Conservation (phyloP, 2,888 invertebrate genomes). For the Polydrusus cervinus region DNA sequence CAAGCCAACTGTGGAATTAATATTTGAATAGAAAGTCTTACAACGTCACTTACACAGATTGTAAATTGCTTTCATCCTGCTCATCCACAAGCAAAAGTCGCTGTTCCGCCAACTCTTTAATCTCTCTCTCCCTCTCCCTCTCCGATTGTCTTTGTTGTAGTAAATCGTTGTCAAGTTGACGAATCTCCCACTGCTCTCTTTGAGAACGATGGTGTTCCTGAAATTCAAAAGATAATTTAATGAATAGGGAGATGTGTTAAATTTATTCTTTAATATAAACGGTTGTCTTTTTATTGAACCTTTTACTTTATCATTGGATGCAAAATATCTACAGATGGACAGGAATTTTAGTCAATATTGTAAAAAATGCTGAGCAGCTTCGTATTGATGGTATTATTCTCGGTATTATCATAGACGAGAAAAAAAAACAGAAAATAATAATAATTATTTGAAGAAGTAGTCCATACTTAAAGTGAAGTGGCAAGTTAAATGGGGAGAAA, state of each 20-base stretch:
- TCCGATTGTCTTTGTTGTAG: slow-evolving; percentile 78
- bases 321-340: no score
- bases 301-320: not conserved
- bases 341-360: no score
- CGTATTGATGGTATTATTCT: no score
- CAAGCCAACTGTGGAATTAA: not conserved
- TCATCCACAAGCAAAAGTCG: slow-evolving; percentile 64
- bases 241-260: slow-evolving; percentile 1
- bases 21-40: not conserved
- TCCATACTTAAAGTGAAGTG: no score
- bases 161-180: slow-evolving; percentile 76
- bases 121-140: slow-evolving; percentile 75
- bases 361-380: no score
- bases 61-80: slow-evolving; percentile 65
- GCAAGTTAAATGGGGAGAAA: no score
- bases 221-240: slow-evolving; percentile 27
- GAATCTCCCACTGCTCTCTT: slow-evolving; percentile 76
- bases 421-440: no score
- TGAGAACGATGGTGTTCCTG: slow-evolving; percentile 75
- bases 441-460: no score
- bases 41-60: slow-evolving; percentile 65
- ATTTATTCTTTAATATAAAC: not conserved
- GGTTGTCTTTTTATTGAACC: not conserved
- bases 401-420: no score
- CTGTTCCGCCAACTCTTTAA: slow-evolving; percentile 72